Conservation (phyloP, 2,113 vertebrate species). For the Numida meleagris region DNA sequence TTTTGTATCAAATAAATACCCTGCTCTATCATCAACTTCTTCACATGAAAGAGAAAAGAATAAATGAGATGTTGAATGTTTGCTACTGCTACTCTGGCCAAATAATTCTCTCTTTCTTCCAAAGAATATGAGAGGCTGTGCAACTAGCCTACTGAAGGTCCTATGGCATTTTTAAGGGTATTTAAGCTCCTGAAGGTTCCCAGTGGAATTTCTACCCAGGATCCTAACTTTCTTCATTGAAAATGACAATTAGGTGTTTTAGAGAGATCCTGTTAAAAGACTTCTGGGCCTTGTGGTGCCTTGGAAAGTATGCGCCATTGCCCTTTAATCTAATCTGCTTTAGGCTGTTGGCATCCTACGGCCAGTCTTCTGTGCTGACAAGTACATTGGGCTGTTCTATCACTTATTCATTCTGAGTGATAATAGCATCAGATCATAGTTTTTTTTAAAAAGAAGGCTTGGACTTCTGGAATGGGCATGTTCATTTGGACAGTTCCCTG, state of each 20-base stretch:
- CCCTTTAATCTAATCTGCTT: not conserved
- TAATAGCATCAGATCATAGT: not conserved
- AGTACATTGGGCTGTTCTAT: not conserved
- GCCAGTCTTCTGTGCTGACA: not conserved
- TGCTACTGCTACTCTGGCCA: not conserved
- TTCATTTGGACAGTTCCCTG: not conserved
- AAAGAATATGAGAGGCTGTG: not conserved
- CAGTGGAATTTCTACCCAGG: not conserved
- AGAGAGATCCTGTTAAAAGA: not conserved
- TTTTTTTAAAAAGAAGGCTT: not conserved
- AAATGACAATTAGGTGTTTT: not conserved
- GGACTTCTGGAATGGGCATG: not conserved
- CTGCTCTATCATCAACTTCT: not conserved
- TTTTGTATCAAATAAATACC: not conserved
- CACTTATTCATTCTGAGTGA: not conserved
- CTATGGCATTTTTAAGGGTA: not conserved
- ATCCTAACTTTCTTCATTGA: not conserved
- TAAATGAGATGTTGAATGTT: not conserved
- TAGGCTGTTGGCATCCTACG: not conserved
- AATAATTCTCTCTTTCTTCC: not conserved
- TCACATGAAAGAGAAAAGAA: not conserved
- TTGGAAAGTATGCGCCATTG: not conserved
- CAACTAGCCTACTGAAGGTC: not conserved
- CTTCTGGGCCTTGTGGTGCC: not conserved
- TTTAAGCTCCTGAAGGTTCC: constrained; percentile 26